Percentiles rank a stretch among this genome's conserved stretches.
These are phyloP conservation scores for Otus scops DNA, from an alignment of 2,797 vertebrate genomes.

Conservation along the genomic window DNA sequence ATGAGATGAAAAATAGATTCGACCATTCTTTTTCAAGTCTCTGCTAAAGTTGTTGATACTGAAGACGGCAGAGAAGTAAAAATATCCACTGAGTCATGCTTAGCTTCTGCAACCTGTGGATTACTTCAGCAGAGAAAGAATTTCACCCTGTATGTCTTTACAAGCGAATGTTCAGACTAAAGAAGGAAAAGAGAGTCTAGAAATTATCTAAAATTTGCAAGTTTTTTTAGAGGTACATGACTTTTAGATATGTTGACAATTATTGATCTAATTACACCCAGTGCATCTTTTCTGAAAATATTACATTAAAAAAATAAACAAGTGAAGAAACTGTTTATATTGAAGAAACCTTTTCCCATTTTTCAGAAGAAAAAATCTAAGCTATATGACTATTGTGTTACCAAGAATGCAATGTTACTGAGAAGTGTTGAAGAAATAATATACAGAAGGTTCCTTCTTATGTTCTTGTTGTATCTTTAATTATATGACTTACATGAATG, in stretches of 20 bases:
- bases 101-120: background rate
- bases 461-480: background rate
- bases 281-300: background rate
- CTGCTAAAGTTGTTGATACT: background rate
- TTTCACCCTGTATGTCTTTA: background rate
- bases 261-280: background rate
- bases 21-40: background rate
- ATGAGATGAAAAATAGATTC: background rate
- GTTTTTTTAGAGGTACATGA: fast-evolving
- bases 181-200: background rate
- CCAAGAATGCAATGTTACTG: background rate
- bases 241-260: background rate
- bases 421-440: background rate
- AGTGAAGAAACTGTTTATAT: background rate
- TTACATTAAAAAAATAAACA: background rate
- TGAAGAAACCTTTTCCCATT: background rate
- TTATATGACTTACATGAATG: background rate
- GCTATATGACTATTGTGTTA: fast-evolving
- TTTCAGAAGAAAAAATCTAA: background rate
- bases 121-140: background rate
- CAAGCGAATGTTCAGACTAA: background rate
- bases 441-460: background rate
- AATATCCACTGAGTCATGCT: fast-evolving
- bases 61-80: background rate
- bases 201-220: background rate